Evolutionary conservation across 2,888 invertebrate species (phyloP), one percentile per base, ranked within the genome.

Genomic region (Tetragonula carbonaria): DNA sequence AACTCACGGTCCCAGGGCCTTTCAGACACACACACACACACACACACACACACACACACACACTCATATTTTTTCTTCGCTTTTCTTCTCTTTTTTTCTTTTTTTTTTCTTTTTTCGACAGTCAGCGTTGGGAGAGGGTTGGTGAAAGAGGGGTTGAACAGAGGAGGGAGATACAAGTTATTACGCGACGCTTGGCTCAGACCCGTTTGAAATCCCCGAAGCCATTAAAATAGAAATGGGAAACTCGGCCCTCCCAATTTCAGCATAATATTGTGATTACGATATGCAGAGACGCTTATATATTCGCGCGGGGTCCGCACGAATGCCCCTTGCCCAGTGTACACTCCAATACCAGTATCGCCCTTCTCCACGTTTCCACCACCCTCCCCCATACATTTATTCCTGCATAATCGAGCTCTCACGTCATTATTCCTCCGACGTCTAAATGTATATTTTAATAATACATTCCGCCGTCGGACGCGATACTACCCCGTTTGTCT

Each of bases 251-350:
- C 93, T 92, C 92, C 92, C 93, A 93, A 93, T 93, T 93, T 90
- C 92, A 89, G 92, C 92, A 93, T 93, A 94, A 94, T 94, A 94
- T 94, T 93, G 93, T 93, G 94, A 94, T 94, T 93, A 92, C 93
- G 92, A 92, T 93, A 93, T 92, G 90, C 90, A 90, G 86, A 87
- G 86, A 86, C 86, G 86, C 84, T 89, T 85, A 86, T 89, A 87
- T 89, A 91, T 89, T 84, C 82, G 78, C 80, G 79, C 75, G 82
- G 45, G 87, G 88, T 91, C 85, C 87, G 87, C 88, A 89, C 89
- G 90, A 90, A 91, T 91, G 88, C 89, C 89, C 89, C 90, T 91
- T 90, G 91, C 90, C 91, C 91, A 76, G 86, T 86, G 77, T 85
- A 86, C 88, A 81, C 88, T 11, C 83, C 88, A 88, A 91, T 90